Conservation (phyloP, 2,888 invertebrate genomes). For the Scaptodrosophila latifasciaeformis region DNA sequence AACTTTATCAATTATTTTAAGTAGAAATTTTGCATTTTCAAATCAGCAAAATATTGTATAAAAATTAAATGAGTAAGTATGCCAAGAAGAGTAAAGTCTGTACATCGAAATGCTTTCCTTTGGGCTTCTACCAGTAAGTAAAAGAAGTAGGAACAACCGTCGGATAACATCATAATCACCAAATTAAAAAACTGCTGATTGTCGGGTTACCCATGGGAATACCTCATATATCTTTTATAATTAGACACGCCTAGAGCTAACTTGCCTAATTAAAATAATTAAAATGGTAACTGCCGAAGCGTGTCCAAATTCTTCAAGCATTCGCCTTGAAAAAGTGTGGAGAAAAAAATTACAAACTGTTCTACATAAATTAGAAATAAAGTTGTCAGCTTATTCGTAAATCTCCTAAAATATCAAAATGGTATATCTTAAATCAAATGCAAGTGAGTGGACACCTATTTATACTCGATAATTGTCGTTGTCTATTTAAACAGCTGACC, state of each 20-base stretch:
- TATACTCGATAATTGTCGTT: too few relatives aligned
- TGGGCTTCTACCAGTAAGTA: too few relatives aligned
- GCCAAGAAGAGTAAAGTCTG: too few relatives aligned
- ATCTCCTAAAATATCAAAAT: conserved; percentile 16
- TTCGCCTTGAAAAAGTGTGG: too few relatives aligned
- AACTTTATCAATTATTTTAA: too few relatives aligned
- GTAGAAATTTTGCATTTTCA: too few relatives aligned
- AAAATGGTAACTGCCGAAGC: conserved; percentile 12
- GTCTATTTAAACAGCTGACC: background rate
- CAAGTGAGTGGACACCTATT: conserved; percentile 3
- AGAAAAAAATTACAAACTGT: conserved; percentile 18
- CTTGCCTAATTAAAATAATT: conserved; percentile 1
- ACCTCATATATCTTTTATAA: conserved; percentile 15
- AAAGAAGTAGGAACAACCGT: too few relatives aligned
- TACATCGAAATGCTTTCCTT: too few relatives aligned
- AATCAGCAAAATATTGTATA: too few relatives aligned
- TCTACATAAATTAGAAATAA: conserved; percentile 54
- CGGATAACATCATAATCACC: conserved; percentile 24
- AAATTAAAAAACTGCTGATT: conserved; percentile 46
- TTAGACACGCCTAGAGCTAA: conserved; percentile 21
- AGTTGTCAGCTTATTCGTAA: conserved; percentile 56
- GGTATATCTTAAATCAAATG: conserved; percentile 43
- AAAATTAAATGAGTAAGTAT: too few relatives aligned
- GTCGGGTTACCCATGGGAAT: background rate
- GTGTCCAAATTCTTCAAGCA: too few relatives aligned